Evolutionary conservation across 2,888 invertebrate species (phyloP), one percentile per base, ranked within the genome.

Genomic region (Cremastobaeus sp.): DNA sequence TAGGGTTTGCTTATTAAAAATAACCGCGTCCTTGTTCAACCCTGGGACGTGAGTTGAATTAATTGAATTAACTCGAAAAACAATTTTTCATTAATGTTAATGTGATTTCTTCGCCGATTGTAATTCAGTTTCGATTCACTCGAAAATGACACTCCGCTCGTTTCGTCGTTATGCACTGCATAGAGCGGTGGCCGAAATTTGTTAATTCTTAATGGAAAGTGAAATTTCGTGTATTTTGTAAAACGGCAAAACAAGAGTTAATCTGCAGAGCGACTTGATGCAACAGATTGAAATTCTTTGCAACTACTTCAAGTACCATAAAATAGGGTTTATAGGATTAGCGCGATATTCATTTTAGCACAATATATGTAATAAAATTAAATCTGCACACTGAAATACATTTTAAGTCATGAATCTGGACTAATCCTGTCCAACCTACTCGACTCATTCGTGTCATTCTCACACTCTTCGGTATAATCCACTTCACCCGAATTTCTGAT

Each of bases 361-460:
- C 57, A 57, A 66, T 50, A 57, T 57, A 66, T 57, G 57, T 57
- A 57, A 66, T 66, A 66, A 57, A 66, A 66, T 66, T 55, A 57
- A 48, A 48, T 32, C 41, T 25, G 30, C 34, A 8, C 48, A 41
- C 25, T 48, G 55, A 48, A 55, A 66, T 57, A 47, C 65, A 65
- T 66, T 57, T 48, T 48, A 41, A 55, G 65, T 65, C 55, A 55
- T 65, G 55, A 65, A 55, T 65, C 25, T 39, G 30, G 34, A 39
- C 48, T 55, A 48, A 55, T 55, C 65, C 52, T 15, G 28, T 37
- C 37, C 52, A 41, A 43, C 18, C 28, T 11, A 11, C 52, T 54
- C 28, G 54, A 28, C 54, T 52, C 50, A 54, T 52, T 64, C 64
- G 37, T 18, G 65, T 65, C 65, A 65, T 65, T 48, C 35, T 55